Percentiles rank a stretch among this genome's conserved stretches.
Evolutionary conservation across 2,888 invertebrate genomes (phyloP).

Genomic region (Rhingia campestris): DNA sequence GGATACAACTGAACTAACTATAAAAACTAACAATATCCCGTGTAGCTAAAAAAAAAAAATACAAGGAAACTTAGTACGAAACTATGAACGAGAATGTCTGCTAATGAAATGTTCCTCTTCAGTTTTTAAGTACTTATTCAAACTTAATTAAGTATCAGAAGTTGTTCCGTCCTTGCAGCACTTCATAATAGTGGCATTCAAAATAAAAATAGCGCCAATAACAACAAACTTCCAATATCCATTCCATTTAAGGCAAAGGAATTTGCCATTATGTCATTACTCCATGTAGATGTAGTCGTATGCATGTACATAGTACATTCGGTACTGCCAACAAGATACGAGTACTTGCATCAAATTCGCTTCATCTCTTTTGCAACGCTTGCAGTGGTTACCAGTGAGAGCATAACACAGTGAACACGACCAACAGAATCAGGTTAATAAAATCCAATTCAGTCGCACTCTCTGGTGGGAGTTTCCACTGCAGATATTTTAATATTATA

Average conservation of each 20-base stretch:
- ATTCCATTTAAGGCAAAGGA: conserved; percentile 23
- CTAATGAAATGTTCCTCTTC: conserved; percentile 35
- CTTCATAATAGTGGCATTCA: conserved; percentile 18
- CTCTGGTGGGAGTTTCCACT: conserved; percentile 47
- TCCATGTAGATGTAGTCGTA: conserved; percentile 21
- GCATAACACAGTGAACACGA: conserved; percentile 30
- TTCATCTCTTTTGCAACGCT: conserved; percentile 61
- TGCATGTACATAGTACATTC: conserved; percentile 32
- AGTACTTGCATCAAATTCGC: conserved; percentile 53
- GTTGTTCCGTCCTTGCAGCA: conserved; percentile 16
- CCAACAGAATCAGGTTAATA: conserved; percentile 61
- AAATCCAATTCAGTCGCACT: conserved; percentile 47
- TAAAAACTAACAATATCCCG: conserved; percentile 77
- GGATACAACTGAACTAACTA: conserved; percentile 77
- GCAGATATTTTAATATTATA: conserved; percentile 24
- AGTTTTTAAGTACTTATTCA: conserved; percentile 12
- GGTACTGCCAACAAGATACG: conserved; percentile 42
- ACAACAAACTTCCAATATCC: conserved; percentile 13
- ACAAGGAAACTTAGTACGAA: conserved; percentile 7
- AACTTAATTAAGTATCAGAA: conserved; percentile 38
- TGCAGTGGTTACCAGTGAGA: conserved; percentile 28
- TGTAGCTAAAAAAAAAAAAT: conserved; percentile 76
- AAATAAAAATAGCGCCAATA: not conserved
- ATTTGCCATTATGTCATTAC: conserved; percentile 52
- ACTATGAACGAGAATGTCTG: conserved; percentile 19